Conservation (phyloP, 2,797 vertebrate species). For the Halcyon leucocephala region DNA sequence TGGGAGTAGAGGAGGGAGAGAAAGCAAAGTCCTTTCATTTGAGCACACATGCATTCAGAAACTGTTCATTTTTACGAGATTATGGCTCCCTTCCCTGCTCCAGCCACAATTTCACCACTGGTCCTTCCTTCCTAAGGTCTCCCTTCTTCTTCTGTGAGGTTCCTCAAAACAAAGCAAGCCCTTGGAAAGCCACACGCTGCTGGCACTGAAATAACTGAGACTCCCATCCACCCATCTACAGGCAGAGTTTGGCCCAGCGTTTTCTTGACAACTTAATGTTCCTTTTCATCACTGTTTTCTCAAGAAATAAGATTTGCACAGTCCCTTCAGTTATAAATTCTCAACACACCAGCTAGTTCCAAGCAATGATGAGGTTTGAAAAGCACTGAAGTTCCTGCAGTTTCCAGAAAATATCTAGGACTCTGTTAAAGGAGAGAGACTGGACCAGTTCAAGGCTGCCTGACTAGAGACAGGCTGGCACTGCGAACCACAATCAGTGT, state of each 20-base stretch:
- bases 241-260: fast-evolving
- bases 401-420: neutral
- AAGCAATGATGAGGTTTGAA: neutral
- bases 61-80: neutral
- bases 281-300: neutral
- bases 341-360: neutral
- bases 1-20: neutral
- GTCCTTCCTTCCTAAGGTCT: neutral
- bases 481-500: fast-evolving
- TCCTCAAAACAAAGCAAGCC: neutral
- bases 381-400: neutral
- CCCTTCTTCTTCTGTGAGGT: neutral
- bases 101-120: neutral
- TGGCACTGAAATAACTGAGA: neutral
- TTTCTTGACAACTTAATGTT: neutral
- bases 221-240: neutral
- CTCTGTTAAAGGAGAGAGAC: neutral
- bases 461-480: neutral
- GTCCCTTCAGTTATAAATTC: neutral
- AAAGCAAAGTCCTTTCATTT: neutral
- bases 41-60: neutral
- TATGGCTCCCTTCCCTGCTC: neutral
- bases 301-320: neutral
- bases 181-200: neutral
- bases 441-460: neutral